Evolutionary conservation across 2,888 invertebrate species (phyloP).

Genomic region (Lottia scabra): DNA sequence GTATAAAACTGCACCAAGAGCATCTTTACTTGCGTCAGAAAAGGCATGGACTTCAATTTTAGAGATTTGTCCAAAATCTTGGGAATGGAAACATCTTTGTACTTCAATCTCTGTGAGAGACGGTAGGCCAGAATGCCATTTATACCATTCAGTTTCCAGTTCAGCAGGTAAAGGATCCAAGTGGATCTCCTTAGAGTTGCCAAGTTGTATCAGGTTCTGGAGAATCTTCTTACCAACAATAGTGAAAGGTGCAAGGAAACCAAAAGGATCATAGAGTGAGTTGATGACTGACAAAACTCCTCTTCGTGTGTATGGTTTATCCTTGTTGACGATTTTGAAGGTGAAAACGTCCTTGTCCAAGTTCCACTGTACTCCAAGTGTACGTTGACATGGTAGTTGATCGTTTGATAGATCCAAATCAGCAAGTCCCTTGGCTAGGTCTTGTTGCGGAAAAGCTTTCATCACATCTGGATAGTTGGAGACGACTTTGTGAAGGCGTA

Average conservation of each 20-base stretch:
- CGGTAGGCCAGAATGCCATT: background rate
- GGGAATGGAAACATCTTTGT: background rate
- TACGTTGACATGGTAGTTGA: conserved; percentile 2
- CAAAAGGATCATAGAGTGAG: conserved; percentile 6
- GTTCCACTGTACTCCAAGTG: background rate
- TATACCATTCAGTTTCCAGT: background rate
- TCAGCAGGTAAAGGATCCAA: background rate
- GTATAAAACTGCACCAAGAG: background rate
- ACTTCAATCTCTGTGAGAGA: background rate
- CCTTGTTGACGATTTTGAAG: background rate
- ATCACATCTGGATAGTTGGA: background rate
- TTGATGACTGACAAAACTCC: conserved; percentile 8
- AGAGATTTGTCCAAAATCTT: background rate
- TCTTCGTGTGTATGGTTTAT: conserved; percentile 6
- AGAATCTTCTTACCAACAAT: background rate
- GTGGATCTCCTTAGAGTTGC: background rate
- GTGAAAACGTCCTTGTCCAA: background rate
- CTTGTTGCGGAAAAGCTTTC: background rate
- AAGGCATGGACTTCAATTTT: background rate
- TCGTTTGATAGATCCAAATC: background rate
- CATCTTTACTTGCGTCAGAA: conserved; percentile 1
- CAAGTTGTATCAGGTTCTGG: background rate
- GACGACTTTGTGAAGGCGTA: background rate
- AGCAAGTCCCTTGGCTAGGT: background rate
- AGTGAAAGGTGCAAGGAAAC: conserved; percentile 5